Conservation (phyloP, 2,797 vertebrate genomes). For the Poecile montanus region DNA sequence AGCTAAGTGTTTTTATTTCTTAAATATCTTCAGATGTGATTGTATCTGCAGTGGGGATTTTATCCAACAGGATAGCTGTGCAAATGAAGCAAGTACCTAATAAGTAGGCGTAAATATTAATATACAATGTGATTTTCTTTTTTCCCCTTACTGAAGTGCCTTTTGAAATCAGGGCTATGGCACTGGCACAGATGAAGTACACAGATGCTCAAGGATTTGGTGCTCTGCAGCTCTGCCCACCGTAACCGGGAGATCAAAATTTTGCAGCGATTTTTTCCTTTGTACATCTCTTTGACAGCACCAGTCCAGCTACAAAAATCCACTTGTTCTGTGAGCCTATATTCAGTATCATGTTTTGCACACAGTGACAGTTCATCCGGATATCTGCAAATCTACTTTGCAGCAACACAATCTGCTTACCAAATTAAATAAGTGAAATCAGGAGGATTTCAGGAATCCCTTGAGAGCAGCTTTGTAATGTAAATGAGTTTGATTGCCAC, state of each 20-base stretch:
- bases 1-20: not conserved
- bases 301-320: conserved; percentile 34
- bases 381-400: not conserved
- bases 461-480: conserved; percentile 8
- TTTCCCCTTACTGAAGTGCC: too few relatives aligned
- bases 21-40: not conserved
- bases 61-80: not conserved
- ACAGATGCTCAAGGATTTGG: not conserved
- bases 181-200: not conserved
- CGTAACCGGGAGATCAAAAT: not conserved
- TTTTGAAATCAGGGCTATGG: not conserved
- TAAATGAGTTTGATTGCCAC: not conserved
- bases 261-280: not conserved
- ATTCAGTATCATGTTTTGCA: not conserved
- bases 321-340: not conserved
- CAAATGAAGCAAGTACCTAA: not conserved
- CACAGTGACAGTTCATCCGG: not conserved
- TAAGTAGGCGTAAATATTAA: not conserved
- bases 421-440: conserved; percentile 31
- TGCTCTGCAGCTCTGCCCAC: not conserved
- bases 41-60: not conserved
- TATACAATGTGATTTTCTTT: not conserved
- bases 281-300: conserved; percentile 46
- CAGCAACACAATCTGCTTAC: conserved; percentile 24
- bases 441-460: conserved; percentile 10